phyloP scores from a whole-genome alignment of 2,888 invertebrate genomes.

The Andricus curvator region DNA sequence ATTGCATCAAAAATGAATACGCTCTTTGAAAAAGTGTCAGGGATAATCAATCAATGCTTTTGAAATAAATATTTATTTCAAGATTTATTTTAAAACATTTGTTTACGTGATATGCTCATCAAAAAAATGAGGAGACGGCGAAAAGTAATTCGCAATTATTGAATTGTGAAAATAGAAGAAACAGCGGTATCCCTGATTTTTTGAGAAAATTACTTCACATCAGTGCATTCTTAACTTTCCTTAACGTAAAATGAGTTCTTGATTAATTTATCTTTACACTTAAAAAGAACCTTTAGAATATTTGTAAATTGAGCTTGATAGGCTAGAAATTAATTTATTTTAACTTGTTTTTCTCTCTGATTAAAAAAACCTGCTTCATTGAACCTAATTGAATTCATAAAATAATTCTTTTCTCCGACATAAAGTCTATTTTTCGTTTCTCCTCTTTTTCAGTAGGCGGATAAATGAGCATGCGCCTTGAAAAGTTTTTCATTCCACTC shows the following conservation, averaged over 20 bases:
- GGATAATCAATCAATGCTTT: not conserved
- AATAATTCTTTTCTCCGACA: not conserved
- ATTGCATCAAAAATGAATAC: not conserved
- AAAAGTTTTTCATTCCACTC: conserved; percentile 13
- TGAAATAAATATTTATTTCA: conserved; percentile 12
- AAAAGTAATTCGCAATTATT: not conserved
- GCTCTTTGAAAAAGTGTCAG: not conserved
- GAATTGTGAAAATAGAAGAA: not conserved
- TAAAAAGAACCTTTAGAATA: not conserved
- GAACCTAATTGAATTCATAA: not conserved
- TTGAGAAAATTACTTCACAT: not conserved
- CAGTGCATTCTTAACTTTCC: not conserved
- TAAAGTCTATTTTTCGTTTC: conserved; percentile 15
- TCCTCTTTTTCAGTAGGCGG: not conserved
- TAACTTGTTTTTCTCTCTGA: not conserved
- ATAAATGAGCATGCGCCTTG: conserved; percentile 11
- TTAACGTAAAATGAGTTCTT: not conserved
- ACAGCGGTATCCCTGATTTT: not conserved
- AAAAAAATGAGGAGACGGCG: not conserved
- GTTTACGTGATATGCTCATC: conserved; percentile 1
- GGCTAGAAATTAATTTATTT: not conserved
- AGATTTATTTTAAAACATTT: conserved; percentile 4
- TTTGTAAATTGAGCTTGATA: not conserved
- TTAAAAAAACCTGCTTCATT: not conserved
- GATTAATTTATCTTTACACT: not conserved